Evolutionary conservation across 2,888 invertebrate genomes (phyloP).

Genomic region (Rhabditoides inermis): DNA sequence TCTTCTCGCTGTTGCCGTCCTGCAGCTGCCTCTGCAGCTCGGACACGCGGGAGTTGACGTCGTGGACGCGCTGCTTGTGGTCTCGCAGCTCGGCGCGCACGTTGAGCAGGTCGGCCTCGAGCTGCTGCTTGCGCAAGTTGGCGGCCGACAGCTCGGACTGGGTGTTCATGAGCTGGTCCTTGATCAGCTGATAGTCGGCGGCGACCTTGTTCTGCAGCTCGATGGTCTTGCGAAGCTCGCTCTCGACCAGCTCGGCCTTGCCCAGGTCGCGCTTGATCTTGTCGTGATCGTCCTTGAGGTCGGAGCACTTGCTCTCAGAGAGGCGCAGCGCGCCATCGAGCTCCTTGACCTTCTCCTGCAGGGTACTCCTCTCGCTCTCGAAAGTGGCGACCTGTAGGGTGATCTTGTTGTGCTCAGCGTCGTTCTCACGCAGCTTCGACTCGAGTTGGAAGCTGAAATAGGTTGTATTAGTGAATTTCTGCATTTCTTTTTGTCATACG

Average conservation of each 20-base stretch:
- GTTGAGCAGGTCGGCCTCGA: slow-evolving; percentile 44
- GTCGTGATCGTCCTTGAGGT: slow-evolving; percentile 44
- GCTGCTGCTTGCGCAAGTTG: slow-evolving; percentile 35
- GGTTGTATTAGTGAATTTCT: not conserved
- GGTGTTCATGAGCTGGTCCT: slow-evolving; percentile 35
- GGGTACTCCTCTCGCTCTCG: slow-evolving; percentile 41
- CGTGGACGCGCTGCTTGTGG: slow-evolving; percentile 45
- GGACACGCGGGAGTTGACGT: slow-evolving; percentile 40
- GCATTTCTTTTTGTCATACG: not conserved
- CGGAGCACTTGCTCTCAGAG: slow-evolving; percentile 42
- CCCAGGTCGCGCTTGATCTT: slow-evolving; percentile 40
- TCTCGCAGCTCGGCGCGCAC: slow-evolving; percentile 45
- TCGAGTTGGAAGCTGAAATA: slow-evolving; percentile 33
- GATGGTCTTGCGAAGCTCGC: slow-evolving; percentile 38
- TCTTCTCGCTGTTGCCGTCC: slow-evolving; percentile 45
- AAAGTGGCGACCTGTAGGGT: slow-evolving; percentile 39
- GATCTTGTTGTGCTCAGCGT: slow-evolving; percentile 39
- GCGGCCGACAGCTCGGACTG: slow-evolving; percentile 43
- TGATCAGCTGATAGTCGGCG: slow-evolving; percentile 35
- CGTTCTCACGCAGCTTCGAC: slow-evolving; percentile 42
- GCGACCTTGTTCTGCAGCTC: slow-evolving; percentile 38
- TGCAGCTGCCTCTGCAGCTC: slow-evolving; percentile 50
- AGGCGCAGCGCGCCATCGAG: slow-evolving; percentile 40
- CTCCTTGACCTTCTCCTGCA: slow-evolving; percentile 46
- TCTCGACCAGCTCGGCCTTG: slow-evolving; percentile 43